Evolutionary conservation across 2,113 vertebrate species (phyloP), one percentile per base, ranked within the genome.

Genomic region (Peromyscus maniculatus): DNA sequence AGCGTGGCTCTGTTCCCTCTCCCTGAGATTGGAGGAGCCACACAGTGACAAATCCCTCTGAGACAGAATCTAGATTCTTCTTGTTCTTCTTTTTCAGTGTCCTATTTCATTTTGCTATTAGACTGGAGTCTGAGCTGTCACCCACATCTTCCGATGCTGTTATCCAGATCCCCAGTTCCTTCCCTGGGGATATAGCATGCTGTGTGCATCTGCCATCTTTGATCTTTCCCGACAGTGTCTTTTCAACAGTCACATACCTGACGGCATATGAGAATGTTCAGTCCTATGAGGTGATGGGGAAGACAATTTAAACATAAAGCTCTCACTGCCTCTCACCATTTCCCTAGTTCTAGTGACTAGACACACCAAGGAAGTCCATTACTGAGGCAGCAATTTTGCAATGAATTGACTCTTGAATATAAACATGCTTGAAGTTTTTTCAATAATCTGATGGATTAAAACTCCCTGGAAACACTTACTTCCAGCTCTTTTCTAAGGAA

Each of bases 171-270:
- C 67, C 87, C 49, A 39, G 49, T 39, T n/a, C 26, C 39, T 46
- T 64, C 72, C 71, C 39, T 36, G 59, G 46, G 15, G 36, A 55
- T 75, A 55, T 7, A 43, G 52, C 31, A 71, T 11, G 26, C 31
- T 87, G 66, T 5, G 62, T n/a, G 66, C 3, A 43, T 28, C 69
- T 89, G 67, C 36, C 87, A 74, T 57, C 87, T 88, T 88, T 69
- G 66, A 71, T 71, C n/a, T 21, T 49, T 96, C 10, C 1, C 11
- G 49, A 91, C 82, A 83, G 36, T 90, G 5, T 57, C 67, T 89
- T 82, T 87, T 89, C 69, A 91, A 78, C 52, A 96, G 75, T 62
- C 89, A 4, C 24, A 36, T 49, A 90, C 52, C 67, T 79, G 92
- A 89, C 22, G 93, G 67, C 3, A 78, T 21, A 79, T 49, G 15